Conservation (phyloP, 2,797 vertebrate species). For the Xerus rutilus region DNA sequence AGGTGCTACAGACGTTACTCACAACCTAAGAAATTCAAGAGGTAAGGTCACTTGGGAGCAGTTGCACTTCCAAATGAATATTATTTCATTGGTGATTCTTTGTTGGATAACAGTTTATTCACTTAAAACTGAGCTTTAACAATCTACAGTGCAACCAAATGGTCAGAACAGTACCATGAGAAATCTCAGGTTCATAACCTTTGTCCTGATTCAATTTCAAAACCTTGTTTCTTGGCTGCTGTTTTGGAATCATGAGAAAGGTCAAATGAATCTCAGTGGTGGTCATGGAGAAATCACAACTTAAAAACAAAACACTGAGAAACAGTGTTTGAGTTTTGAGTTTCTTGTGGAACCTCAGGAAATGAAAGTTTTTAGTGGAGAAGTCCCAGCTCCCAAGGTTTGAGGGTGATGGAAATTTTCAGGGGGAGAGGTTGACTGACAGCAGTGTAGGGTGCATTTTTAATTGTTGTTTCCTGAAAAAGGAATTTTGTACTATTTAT, state of each 20-base stretch:
- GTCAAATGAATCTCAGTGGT: background rate
- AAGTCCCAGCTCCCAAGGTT: background rate
- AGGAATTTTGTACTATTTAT: background rate
- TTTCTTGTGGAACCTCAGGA: background rate
- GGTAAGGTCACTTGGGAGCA: background rate
- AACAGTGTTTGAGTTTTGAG: background rate
- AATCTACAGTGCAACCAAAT: background rate
- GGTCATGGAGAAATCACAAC: conserved; percentile 59
- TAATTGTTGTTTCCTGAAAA: conserved; percentile 12
- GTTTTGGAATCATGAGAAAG: conserved; percentile 42
- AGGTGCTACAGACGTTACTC: background rate
- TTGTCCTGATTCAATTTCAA: conserved; percentile 42
- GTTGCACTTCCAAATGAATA: background rate
- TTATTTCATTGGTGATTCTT: background rate
- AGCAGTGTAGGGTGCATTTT: background rate
- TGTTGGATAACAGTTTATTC: background rate
- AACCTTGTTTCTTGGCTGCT: conserved; percentile 45
- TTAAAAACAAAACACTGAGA: conserved; percentile 36
- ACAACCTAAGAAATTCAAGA: background rate
- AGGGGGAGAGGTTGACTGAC: background rate
- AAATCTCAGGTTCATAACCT: background rate
- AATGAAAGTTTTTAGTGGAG: background rate
- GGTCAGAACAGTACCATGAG: background rate
- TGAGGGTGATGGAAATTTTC: background rate
- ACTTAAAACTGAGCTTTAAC: background rate